A percentile compares a stretch with the other conserved stretches of the same genome.
phyloP scores from a whole-genome alignment of 2,888 invertebrate species.

The Cephonodes hylas region DNA sequence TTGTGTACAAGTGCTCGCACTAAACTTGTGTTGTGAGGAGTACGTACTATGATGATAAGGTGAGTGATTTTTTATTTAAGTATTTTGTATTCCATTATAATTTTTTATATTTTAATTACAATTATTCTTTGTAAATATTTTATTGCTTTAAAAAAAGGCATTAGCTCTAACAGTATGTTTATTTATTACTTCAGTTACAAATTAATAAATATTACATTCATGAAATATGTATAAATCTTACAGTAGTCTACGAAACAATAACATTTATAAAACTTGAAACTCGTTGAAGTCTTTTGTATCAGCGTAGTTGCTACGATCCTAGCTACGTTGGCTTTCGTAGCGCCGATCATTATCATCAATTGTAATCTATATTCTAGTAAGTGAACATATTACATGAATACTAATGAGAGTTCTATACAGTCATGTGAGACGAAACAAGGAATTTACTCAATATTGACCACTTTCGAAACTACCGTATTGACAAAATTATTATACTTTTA shows the following conservation, averaged over 20 bases:
- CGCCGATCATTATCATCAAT: constrained; percentile 12
- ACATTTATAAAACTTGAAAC: background rate
- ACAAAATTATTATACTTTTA: background rate
- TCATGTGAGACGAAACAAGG: background rate
- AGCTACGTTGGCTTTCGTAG: constrained; percentile 40
- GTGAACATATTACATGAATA: no score
- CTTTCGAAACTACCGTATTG: background rate
- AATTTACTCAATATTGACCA: background rate
- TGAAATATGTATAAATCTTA: background rate
- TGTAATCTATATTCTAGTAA: background rate
- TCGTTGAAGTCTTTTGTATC: constrained; percentile 46
- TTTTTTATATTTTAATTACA: no score
- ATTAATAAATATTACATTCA: background rate
- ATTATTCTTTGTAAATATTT: no score
- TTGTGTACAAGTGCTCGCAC: constrained; percentile 55
- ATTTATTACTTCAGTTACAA: no score
- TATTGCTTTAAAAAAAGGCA: no score
- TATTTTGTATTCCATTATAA: background rate
- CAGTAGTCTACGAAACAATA: background rate
- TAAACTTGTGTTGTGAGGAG: constrained; percentile 47
- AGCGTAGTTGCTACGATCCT: constrained; percentile 41
- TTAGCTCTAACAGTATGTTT: no score
- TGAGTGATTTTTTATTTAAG: constrained; percentile 29
- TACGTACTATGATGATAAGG: constrained; percentile 55
- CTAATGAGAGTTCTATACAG: background rate